Evolutionary conservation across 2,113 vertebrate genomes (phyloP), one percentile per base, ranked within the genome.

Genomic region (Trichechus manatus): DNA sequence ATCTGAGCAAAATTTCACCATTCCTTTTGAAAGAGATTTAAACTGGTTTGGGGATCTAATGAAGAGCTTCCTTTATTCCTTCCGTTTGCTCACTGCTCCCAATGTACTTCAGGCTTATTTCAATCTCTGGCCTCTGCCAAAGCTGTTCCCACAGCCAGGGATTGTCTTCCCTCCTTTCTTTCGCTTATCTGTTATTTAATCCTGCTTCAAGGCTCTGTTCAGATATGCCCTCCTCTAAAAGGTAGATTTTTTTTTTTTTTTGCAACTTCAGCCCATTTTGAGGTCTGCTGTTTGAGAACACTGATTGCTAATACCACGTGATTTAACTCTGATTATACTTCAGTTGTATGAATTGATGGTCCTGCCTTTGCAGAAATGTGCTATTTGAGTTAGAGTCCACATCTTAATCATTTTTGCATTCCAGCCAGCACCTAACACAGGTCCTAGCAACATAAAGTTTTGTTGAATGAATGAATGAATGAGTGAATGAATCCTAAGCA

Each of bases 1-100:
- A 89, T 86, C 86, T 79, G 96, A 96, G 89, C 82, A 94, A 95
- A 97, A 97, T 95, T 91, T 96, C 82, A 64, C 79, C 80, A 50
- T 95, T 95, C 74, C 77, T 95, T 95, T 84, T 6, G 50, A 92
- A 95, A 72, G 88, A 96, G 87, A 85, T 91, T 96, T 70, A 89
- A 85, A 68, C 82, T 80, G 78, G 64, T 86, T 68, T 93, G 39
- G 6, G 27, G 91, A 47, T n/a, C 91, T 96, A 74, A 96, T 97
- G 94, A 96, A 96, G 78, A 95, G 93, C 92, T 66, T 82, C 63
- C 89, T 95, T 96, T 97, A 87, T 97, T 31, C 22, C 89, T 61
- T 53, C 44, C 47, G 36, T 68, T 92, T 89, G 68, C 89, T 75
- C 42, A 25, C 36, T 31, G n/a, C 47, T 95, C 27, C 53, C 31